Percentiles rank a stretch among this genome's conserved stretches.
Conservation (phyloP, 2,113 vertebrate genomes). For the Oxyura jamaicensis region DNA sequence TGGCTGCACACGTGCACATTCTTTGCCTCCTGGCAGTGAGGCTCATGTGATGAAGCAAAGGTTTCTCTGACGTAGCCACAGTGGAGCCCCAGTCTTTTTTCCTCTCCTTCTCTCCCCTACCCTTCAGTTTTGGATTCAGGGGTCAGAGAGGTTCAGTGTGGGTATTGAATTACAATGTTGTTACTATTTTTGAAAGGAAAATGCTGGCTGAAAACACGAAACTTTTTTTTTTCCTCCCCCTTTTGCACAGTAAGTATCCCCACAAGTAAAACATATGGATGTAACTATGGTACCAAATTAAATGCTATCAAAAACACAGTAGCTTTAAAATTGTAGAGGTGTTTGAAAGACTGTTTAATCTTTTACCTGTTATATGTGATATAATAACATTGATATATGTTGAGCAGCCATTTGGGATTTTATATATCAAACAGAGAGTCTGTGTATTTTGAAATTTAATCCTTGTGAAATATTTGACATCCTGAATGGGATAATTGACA, state of each 20-base stretch:
- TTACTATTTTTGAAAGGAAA: constrained; percentile 4
- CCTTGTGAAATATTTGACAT: constrained; percentile 38
- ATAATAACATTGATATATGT: neutral
- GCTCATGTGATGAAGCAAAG: neutral
- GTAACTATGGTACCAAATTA: neutral
- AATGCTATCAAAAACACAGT: neutral
- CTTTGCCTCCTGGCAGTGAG: neutral
- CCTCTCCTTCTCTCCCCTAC: neutral
- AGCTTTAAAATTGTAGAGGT: neutral
- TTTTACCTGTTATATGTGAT: neutral
- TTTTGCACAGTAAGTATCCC: neutral
- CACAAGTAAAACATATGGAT: neutral
- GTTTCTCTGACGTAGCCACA: neutral
- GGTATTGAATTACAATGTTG: neutral
- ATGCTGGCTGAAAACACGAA: neutral
- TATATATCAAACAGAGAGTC: neutral
- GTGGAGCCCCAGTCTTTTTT: neutral
- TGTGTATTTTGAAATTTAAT: constrained; percentile 50
- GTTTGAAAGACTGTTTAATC: neutral
- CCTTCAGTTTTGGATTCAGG: neutral
- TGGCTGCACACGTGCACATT: neutral
- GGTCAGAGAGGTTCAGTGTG: neutral
- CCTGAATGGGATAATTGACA: constrained; percentile 47
- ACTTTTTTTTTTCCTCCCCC: neutral
- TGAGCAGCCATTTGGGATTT: constrained; percentile 18